Evolutionary conservation across 2,113 vertebrate genomes (phyloP).

Genomic region (Eurypyga helias): DNA sequence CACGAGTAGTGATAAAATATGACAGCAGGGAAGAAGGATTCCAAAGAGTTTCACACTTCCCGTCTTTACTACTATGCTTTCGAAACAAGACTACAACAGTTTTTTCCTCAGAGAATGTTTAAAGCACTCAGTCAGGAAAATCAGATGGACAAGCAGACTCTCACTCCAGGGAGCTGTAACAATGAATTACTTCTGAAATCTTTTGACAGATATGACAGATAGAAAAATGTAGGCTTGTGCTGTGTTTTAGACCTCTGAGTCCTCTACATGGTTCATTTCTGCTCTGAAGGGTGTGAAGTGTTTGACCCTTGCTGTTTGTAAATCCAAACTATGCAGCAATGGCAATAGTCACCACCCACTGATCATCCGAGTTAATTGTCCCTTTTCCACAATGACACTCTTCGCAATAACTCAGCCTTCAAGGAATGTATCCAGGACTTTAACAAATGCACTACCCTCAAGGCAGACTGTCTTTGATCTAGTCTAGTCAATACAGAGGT

Average conservation of each 20-base stretch:
- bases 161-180: slow-evolving; percentile 67
- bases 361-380: slow-evolving; percentile 29
- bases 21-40: slow-evolving; percentile 55
- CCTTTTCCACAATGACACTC: not conserved
- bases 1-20: slow-evolving; percentile 42
- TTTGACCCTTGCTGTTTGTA: slow-evolving; percentile 49
- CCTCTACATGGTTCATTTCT: slow-evolving; percentile 14
- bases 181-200: slow-evolving; percentile 67
- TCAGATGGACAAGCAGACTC: slow-evolving; percentile 69
- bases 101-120: slow-evolving; percentile 57
- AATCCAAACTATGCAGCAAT: slow-evolving; percentile 48
- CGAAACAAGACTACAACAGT: slow-evolving; percentile 16
- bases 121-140: slow-evolving; percentile 60
- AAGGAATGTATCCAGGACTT: slow-evolving; percentile 20
- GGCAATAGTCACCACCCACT: not conserved
- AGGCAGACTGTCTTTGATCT: not conserved
- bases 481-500: not conserved
- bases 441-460: not conserved
- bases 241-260: slow-evolving; percentile 57
- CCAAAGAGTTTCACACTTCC: slow-evolving; percentile 60
- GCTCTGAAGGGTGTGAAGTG: slow-evolving; percentile 39
- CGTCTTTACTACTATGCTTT: slow-evolving; percentile 35
- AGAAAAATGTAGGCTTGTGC: slow-evolving; percentile 68
- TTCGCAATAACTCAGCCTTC: not conserved
- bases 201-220: slow-evolving; percentile 77